phyloP scores from a whole-genome alignment of 2,797 vertebrate species.

The Antennarius maculatus region DNA sequence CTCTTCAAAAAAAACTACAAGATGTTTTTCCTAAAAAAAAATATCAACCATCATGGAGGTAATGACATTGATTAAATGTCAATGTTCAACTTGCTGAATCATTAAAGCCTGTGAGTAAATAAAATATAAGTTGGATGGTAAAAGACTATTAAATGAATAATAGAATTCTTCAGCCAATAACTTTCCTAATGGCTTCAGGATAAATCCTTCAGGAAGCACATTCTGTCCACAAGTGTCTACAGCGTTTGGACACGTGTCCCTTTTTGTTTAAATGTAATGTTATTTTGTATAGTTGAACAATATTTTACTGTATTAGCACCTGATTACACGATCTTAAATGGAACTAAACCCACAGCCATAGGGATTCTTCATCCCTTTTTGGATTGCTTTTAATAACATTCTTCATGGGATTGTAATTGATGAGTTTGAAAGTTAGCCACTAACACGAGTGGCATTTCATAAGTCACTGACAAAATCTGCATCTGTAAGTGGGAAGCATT shows the following conservation, averaged over 20 bases:
- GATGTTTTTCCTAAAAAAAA: background rate
- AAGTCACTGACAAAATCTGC: constrained; percentile 63
- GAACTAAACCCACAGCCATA: constrained; percentile 6
- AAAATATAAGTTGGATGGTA: constrained; percentile 63
- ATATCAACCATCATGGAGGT: constrained; percentile 16
- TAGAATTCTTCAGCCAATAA: constrained; percentile 59
- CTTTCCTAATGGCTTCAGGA: constrained; percentile 53
- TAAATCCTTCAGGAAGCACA: constrained; percentile 35
- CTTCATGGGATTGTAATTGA: constrained; percentile 52
- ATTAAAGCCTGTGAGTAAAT: constrained; percentile 61
- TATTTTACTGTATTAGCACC: background rate
- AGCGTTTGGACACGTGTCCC: constrained; percentile 2
- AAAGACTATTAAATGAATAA: constrained; percentile 63
- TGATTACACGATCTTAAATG: constrained; percentile 12
- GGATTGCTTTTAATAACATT: constrained; percentile 41
- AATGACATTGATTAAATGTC: constrained; percentile 42
- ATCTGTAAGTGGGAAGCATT: constrained; percentile 54
- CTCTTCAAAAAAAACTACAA: constrained; percentile 1
- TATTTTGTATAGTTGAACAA: background rate
- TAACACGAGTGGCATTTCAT: constrained; percentile 47
- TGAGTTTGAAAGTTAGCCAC: constrained; percentile 33
- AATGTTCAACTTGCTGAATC: constrained; percentile 51
- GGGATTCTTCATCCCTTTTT: constrained; percentile 23
- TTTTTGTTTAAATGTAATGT: constrained; percentile 8
- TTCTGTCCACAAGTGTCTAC: constrained; percentile 50